These are phyloP conservation scores for Morelia viridis DNA, from an alignment of 2,797 vertebrate genomes.

Conservation along the genomic window DNA sequence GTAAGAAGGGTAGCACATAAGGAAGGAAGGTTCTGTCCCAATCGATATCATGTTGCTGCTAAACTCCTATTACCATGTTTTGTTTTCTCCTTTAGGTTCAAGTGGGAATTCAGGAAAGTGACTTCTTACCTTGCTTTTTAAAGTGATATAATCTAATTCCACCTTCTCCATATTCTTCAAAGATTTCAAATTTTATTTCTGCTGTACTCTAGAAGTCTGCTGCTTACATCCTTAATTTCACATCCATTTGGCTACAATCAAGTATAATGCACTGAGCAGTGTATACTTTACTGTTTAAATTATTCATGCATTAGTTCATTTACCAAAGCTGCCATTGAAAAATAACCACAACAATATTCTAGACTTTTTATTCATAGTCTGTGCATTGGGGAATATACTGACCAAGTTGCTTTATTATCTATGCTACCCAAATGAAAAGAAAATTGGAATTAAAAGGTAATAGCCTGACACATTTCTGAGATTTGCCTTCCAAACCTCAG, in stretches of 20 bases:
- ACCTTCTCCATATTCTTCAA: background rate
- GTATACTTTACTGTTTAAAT: constrained; percentile 22
- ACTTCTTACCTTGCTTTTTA: background rate
- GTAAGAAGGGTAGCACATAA: background rate
- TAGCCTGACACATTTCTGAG: constrained; percentile 20
- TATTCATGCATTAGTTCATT: constrained; percentile 28
- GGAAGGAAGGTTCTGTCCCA: background rate
- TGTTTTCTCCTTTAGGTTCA: background rate
- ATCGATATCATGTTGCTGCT: background rate
- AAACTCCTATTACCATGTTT: background rate
- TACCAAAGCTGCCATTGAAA: constrained; percentile 9
- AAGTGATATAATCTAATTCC: background rate
- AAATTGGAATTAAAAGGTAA: constrained; percentile 36
- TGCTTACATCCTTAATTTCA: background rate
- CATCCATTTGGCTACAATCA: background rate
- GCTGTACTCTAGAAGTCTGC: background rate
- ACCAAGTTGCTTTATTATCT: constrained; percentile 24
- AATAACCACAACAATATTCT: background rate
- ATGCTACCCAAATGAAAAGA: constrained; percentile 17
- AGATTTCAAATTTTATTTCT: background rate
- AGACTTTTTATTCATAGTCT: background rate
- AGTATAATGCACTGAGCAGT: background rate
- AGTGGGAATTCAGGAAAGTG: background rate
- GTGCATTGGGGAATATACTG: constrained; percentile 15
- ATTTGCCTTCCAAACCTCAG: constrained; percentile 20